Conservation (phyloP, 2,797 vertebrate species). For the Helostoma temminkii region DNA sequence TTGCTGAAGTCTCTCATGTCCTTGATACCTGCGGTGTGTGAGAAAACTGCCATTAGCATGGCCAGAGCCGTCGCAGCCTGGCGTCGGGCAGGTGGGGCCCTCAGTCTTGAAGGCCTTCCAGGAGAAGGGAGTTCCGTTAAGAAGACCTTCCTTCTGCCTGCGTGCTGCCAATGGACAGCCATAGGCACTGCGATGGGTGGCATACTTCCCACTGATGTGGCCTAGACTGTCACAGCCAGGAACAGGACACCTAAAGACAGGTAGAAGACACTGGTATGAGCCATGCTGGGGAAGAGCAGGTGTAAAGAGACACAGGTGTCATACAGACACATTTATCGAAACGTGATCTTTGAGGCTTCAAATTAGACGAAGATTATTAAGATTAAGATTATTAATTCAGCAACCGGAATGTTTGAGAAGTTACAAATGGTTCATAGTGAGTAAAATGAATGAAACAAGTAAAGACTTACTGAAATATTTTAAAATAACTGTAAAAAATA, state of each 20-base stretch:
- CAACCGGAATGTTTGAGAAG: no score
- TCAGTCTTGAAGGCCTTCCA: conserved; percentile 97
- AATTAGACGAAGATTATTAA: not conserved
- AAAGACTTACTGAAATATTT: no score
- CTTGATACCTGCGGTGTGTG: conserved; percentile 93
- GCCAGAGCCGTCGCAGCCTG: conserved; percentile 95
- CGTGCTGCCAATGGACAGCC: conserved; percentile 96
- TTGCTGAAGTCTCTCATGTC: not conserved
- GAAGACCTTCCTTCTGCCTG: conserved; percentile 94
- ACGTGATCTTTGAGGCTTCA: not conserved
- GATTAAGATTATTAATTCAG: no score
- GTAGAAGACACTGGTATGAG: not conserved
- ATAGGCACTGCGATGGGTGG: conserved; percentile 97
- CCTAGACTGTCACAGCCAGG: conserved; percentile 97
- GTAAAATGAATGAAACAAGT: no score
- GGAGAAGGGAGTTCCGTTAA: conserved; percentile 94
- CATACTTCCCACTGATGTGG: conserved; percentile 98
- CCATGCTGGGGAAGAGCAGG: not conserved
- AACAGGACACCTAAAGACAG: conserved; percentile 91
- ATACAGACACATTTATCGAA: no score
- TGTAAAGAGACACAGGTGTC: no score
- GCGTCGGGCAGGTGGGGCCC: conserved; percentile 95
- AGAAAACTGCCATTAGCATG: conserved; percentile 98
- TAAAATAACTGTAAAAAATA: no score
- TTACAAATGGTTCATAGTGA: no score